Evolutionary conservation across 2,888 invertebrate species (phyloP).

Genomic region (Pandemis heparana): DNA sequence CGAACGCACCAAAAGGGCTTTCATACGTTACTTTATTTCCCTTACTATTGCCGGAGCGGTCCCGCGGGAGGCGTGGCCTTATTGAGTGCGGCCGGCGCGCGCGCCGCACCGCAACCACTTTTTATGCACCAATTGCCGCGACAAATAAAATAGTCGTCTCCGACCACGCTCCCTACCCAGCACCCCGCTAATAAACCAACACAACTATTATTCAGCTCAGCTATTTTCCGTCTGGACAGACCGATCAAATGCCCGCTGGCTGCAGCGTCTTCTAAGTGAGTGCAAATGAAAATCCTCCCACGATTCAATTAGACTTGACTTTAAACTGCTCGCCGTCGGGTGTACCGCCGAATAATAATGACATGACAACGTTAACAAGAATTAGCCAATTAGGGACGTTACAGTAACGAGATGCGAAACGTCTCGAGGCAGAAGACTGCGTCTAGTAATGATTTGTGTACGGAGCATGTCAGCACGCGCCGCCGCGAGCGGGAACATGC

Average conservation of each 20-base stretch:
- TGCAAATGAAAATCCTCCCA: slow-evolving; percentile 1
- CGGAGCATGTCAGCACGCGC: not conserved
- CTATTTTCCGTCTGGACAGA: not conserved
- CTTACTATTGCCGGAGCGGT: slow-evolving; percentile 2
- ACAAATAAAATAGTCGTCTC: not conserved
- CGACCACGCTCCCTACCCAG: not conserved
- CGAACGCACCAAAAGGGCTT: too few species aligned
- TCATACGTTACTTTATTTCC: slow-evolving; percentile 25
- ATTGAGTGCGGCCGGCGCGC: slow-evolving; percentile 3
- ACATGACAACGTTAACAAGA: slow-evolving; percentile 3
- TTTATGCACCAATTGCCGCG: slow-evolving; percentile 18
- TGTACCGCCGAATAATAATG: slow-evolving; percentile 3
- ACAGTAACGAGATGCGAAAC: slow-evolving; percentile 9
- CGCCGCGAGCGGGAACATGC: not conserved
- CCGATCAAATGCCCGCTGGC: not conserved
- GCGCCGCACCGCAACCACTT: slow-evolving; percentile 17
- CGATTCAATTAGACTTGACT: slow-evolving; percentile 9
- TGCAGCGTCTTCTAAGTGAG: not conserved
- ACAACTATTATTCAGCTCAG: not conserved
- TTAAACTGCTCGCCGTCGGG: not conserved
- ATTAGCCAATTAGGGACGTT: slow-evolving; percentile 14
- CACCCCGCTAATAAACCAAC: not conserved
- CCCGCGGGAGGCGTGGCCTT: too few species aligned
- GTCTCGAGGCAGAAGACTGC: not conserved
- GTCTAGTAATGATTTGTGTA: slow-evolving; percentile 7